Evolutionary conservation across 2,113 vertebrate species (phyloP).

Genomic region (Eulemur macaco): DNA sequence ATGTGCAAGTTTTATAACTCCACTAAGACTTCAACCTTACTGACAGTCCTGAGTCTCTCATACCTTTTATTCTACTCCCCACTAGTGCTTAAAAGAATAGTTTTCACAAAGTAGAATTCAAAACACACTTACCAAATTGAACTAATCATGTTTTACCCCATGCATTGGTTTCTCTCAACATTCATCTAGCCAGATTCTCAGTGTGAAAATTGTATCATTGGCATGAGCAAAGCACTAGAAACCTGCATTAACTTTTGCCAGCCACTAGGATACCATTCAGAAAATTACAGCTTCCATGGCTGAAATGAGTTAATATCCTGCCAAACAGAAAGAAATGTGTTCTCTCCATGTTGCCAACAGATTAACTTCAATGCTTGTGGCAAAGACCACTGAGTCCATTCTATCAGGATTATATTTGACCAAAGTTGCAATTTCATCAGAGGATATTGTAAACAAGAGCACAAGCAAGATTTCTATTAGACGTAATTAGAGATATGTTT

Average conservation of each 20-base stretch:
- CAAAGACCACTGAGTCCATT: constrained; percentile 55
- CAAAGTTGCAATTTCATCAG: constrained; percentile 51
- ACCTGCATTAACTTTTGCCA: constrained; percentile 56
- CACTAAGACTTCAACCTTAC: neutral
- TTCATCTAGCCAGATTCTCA: constrained; percentile 56
- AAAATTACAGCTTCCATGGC: constrained; percentile 60
- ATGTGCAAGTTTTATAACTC: neutral
- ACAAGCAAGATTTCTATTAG: constrained; percentile 48
- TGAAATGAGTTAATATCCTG: constrained; percentile 65
- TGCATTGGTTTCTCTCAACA: constrained; percentile 51
- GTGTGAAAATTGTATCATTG: constrained; percentile 51
- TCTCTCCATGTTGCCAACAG: constrained; percentile 56
- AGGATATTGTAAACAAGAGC: constrained; percentile 35
- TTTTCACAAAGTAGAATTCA: constrained; percentile 45
- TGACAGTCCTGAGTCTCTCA: neutral
- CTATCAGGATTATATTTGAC: constrained; percentile 52
- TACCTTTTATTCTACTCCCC: neutral
- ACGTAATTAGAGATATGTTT: neutral
- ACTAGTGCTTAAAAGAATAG: neutral
- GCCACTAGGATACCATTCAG: constrained; percentile 60
- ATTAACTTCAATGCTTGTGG: constrained; percentile 71
- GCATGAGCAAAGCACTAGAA: constrained; percentile 52
- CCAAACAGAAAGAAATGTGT: constrained; percentile 68
- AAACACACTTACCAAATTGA: constrained; percentile 33
- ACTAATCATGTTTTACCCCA: constrained; percentile 50